Evolutionary conservation across 2,113 vertebrate species (phyloP), one percentile per base, ranked within the genome.

Genomic region (Bambusicola thoracicus): DNA sequence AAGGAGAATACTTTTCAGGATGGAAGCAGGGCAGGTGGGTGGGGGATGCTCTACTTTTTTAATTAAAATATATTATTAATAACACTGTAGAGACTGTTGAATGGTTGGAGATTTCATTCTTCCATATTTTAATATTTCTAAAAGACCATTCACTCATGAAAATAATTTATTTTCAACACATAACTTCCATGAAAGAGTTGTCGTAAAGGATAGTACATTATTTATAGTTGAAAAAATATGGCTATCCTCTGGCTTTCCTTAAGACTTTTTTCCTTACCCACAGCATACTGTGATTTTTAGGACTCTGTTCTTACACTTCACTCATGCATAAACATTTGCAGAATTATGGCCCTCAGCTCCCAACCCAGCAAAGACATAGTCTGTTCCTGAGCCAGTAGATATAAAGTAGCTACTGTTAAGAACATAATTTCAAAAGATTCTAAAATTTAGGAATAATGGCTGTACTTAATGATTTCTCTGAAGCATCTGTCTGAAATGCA

Each of bases 221-320:
- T 85, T 92, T 87, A 93, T 83, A 56, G 34, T 67, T 83, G 55
- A 70, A 93, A 93, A 96, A 93, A 93, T 80, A 87, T 83, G 34
- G 36, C 41, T 92, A 44, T 81, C 41, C 24, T 87, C 68, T 89
- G 63, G 7, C 93, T 92, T 93, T 91, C 59, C 32, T 85, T n/a
- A 72, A 67, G 13, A 59, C 85, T 74, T 92, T 79, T 94, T 92
- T 51, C 81, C 65, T 88, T 24, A 68, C 22, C 22, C 51, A 53
- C 34, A 91, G 59, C 24, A 74, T 75, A 67, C 79, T 61, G 72
- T 72, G 73, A 85, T 83, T 94, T 94, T 92, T 85, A 89, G 46
- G 59, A 58, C 34, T 74, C n/a, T 46, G 24, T 63, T 63, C 55
- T 90, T 91, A 78, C 66, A 59, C 74, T 88, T 72, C 72, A 36